Evolutionary conservation across 2,888 invertebrate genomes (phyloP), one percentile per base, ranked within the genome.

Genomic region (Tenthredo livida): DNA sequence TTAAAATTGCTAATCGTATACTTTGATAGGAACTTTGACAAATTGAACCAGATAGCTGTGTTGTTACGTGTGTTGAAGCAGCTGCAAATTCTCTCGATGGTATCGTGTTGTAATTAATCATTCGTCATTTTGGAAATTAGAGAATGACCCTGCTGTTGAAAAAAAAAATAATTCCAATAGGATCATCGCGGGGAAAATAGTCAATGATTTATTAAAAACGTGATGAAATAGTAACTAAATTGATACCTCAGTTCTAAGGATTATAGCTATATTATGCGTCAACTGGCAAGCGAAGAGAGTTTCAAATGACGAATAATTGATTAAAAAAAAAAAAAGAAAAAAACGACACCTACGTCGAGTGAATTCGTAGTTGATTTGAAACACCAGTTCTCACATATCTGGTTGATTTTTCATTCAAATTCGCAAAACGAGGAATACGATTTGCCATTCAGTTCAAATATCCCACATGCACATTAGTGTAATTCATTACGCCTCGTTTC

Each of bases 281-380:
- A 15, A 4, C 15, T 47, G 47, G 47, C 47, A 47, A 47, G 10
- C 47, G 47, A 47, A 47, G 15, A 15, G 15, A 47, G 47, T 47
- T n/a, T n/a, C 17, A n/a, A 54, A 54, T 54, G 54, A 54, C 54
- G 54, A n/a, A 54, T 54, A 54, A 6, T n/a, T 17, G 17, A n/a
- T 54, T 33, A n/a, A n/a, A n/a, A 29, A 29, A 33, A 33, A 37
- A 37, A 37, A 37, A 37, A 37, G 7, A 1, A 54, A n/a, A n/a
- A 54, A 54, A n/a, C 54, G n/a, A 54, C n/a, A n/a, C n/a, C 54
- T n/a, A n/a, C 54, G n/a, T n/a, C 54, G 54, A 54, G n/a, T 54
- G 7, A 54, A n/a, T 54, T 54, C 4, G 6, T 54, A 54, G n/a
- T 5, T n/a, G 17, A 17, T 50, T n/a, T 17, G 50, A 50, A 6